Evolutionary conservation across 1,140 invertebrate species (phyloP).

Genomic region (Coptotermes formosanus): DNA sequence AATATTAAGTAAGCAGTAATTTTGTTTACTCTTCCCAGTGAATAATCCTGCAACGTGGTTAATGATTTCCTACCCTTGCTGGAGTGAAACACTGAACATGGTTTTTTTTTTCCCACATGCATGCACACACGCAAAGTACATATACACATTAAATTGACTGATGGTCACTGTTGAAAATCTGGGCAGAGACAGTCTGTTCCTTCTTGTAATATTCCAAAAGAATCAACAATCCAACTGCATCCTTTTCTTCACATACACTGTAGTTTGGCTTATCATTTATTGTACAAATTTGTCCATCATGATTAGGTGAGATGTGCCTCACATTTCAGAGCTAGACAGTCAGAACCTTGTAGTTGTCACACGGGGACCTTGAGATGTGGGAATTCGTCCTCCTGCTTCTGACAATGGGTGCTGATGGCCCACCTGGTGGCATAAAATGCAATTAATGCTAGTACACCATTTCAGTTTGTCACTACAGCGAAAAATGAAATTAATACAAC

Average conservation of each 20-base stretch:
- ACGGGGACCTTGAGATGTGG: conserved; percentile 18
- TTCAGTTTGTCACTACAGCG: no score
- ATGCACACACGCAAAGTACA: neutral
- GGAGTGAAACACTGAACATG: conserved; percentile 5
- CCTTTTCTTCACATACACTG: neutral
- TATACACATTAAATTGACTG: conserved; percentile 13
- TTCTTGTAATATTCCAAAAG: neutral
- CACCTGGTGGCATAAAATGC: neutral
- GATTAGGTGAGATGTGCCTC: neutral
- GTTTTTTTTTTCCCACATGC: neutral
- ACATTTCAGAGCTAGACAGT: conserved; percentile 2
- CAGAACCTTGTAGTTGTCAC: conserved; percentile 22
- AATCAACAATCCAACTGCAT: neutral
- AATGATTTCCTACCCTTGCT: neutral
- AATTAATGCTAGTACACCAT: neutral
- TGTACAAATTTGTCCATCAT: neutral
- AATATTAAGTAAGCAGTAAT: neutral
- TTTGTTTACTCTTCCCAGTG: neutral
- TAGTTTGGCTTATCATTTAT: neutral
- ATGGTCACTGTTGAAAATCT: neutral
- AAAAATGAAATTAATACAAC: no score
- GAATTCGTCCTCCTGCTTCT: conserved; percentile 7
- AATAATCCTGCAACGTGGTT: neutral
- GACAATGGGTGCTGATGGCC: neutral
- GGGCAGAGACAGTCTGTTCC: neutral